Base-by-base conservation (phyloP, 2,797 vertebrate species). In the Dendrocincla fuliginosa region DNA sequence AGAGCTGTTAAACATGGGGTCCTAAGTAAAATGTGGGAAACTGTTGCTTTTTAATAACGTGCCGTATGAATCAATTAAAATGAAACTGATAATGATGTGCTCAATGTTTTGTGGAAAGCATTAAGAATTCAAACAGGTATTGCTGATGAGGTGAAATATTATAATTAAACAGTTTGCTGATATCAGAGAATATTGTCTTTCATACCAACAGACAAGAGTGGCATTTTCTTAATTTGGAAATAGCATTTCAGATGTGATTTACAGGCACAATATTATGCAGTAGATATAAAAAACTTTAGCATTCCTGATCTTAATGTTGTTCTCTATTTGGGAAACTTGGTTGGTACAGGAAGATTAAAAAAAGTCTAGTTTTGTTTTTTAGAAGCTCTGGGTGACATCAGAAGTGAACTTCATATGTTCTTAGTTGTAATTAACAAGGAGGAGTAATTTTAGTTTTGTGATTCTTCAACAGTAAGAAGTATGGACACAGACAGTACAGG, bases 321-420 rank as follows among this genome's bases (percentile, higher is more conserved):
- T 82, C 68, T 78, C 7, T 49, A 1, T 88, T 64, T 81, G 32
- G 24, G 42, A 55, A 90, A 65, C 4, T 24, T 79, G 2, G 11
- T 82, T 76, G 22, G 24, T 73, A 7, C 16, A 50, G n/a, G 15
- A 60, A 71, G 14, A 18, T 30, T 17, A 15, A n/a, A 56, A 53
- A 1, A 5, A n/a, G 18, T 4, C 2, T 44, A 14, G 5, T 10
- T 82, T 33, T 71, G 10, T 0, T 1, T 70, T 76, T 27, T 13
- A 42, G 63, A 74, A 74, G 13, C 15, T 67, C 23, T 24, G 13
- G 2, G 14, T 87, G 25, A 39, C 6, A 33, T 37, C 9, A 49
- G 19, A 50, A 56, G 27, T 33, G 37, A 71, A 41, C 5, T 50
- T 73, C 5, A 10, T 5, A 5, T 64, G 23, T 37, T 69, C 25